Conservation (phyloP, 35 echinoderm and acorn worm genomes). For the Apostichopus californicus region DNA sequence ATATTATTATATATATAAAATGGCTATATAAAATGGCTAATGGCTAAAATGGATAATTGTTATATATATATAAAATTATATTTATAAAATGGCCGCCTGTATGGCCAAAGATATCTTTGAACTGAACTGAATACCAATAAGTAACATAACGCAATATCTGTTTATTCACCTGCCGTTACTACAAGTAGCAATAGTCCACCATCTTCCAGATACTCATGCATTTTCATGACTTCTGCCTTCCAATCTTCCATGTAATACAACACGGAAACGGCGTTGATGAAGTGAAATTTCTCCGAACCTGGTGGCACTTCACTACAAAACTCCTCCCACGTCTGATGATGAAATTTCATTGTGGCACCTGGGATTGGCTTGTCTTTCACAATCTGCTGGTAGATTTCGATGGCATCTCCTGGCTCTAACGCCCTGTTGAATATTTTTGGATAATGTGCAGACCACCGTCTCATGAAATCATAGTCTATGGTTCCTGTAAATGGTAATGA, state of each 20-base stretch:
- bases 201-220: neutral
- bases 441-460: neutral
- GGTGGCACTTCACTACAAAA: neutral
- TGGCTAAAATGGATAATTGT: no score
- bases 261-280: conserved; percentile 5
- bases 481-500: neutral
- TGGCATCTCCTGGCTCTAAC: neutral
- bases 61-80: no score
- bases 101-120: no score
- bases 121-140: no score
- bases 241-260: conserved; percentile 25
- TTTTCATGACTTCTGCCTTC: neutral
- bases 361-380: neutral
- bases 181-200: neutral
- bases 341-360: neutral
- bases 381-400: neutral
- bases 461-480: neutral
- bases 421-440: neutral
- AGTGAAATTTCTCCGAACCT: neutral
- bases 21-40: no score
- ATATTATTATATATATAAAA: no score
- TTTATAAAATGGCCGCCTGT: no score
- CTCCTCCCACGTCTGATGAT: neutral
- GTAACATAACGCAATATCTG: neutral
- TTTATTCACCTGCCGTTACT: neutral